These are phyloP conservation scores for Camponotus fellah DNA, from an alignment of 2,888 invertebrate genomes.

Conservation along the genomic window DNA sequence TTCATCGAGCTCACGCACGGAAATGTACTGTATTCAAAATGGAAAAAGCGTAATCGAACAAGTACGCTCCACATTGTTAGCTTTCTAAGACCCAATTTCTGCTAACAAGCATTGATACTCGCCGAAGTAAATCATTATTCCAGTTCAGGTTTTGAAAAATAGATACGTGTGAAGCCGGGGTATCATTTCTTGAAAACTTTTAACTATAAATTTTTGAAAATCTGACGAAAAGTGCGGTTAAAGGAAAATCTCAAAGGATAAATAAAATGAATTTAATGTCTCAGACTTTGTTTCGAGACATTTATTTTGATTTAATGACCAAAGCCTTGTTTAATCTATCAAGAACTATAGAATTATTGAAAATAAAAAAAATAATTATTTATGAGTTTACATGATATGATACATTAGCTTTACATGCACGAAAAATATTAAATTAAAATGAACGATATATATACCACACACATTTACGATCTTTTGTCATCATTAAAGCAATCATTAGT, in stretches of 20 bases:
- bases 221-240: too few species aligned
- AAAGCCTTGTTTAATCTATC: too few species aligned
- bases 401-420: too few species aligned
- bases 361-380: too few species aligned
- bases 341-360: too few species aligned
- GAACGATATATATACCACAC: not conserved
- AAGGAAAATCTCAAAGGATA: too few species aligned
- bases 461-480: not conserved
- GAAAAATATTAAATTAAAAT: not conserved
- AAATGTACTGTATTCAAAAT: conserved; percentile 17
- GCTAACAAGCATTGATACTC: not conserved
- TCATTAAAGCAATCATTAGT: not conserved
- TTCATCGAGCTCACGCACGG: not conserved
- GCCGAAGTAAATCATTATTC: conserved; percentile 18
- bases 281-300: too few species aligned
- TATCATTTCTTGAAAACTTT: not conserved
- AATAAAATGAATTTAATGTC: too few species aligned
- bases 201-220: too few species aligned
- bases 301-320: too few species aligned
- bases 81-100: conserved; percentile 42
- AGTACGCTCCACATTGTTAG: conserved; percentile 1
- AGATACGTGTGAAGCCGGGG: not conserved
- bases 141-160: conserved; percentile 1
- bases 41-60: conserved; percentile 22
- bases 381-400: too few species aligned